Base-by-base conservation (phyloP, 2,888 invertebrate genomes). In the Eledona agricola region DNA sequence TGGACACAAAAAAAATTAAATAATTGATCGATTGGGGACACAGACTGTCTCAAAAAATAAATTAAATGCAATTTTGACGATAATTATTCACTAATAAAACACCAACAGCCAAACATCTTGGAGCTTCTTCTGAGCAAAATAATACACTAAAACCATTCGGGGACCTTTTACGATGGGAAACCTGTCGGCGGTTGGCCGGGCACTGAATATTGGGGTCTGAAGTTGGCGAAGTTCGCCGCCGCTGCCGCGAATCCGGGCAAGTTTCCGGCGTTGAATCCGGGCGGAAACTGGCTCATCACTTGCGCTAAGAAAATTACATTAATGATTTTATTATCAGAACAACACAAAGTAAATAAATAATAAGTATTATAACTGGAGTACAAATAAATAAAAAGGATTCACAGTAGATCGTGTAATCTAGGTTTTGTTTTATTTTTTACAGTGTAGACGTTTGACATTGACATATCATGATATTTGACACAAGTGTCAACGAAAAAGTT, bases 151-250 rank as follows among this genome's bases (percentile, higher is more conserved):
- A 46, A 52, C 9, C 23, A 38, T 43, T 26, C 28, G 49, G 16
- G 15, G 17, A 15, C 32, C 12, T 37, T 47, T 60, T 76, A 76
- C 59, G 76, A 75, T 40, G 75, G 73, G 58, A 76, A 76, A 52
- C 76, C 76, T 40, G 72, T 64, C 10, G 76, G 73, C 19, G 81
- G 81, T 70, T 84, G 84, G 22, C 85, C 85, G 25, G 85, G 86
- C 47, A 86, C 83, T 28, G 85, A 85, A 77, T 90, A 94, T 82
- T 93, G 93, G 72, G 94, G 93, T 78, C 93, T 85, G 81, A 93
- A 93, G 77, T 89, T 89, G 65, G 89, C 87, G 78, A 94, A 93
- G 79, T 90, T 93, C 26, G 90, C 89, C 45, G 89, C 89, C 19
- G 89, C 85, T 12, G 88, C 86, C 16, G 85, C 76, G 77, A 88